phyloP scores from a whole-genome alignment of 2,888 invertebrate genomes.

The Heteropelma amictum region DNA sequence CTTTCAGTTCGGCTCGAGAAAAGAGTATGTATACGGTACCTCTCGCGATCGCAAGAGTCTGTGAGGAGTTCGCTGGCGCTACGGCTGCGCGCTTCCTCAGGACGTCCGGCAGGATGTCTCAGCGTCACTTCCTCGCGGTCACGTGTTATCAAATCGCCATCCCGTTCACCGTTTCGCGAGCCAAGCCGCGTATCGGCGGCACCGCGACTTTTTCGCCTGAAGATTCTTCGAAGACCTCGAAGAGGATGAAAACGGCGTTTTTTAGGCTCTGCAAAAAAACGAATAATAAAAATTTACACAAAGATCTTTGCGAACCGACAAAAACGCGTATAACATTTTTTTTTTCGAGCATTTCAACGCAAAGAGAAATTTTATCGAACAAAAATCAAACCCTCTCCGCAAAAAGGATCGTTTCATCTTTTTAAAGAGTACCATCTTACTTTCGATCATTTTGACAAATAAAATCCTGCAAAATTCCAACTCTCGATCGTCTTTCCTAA shows the following conservation, averaged over 20 bases:
- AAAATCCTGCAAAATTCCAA: too few species aligned
- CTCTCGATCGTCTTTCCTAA: too few species aligned
- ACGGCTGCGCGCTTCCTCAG: conserved; percentile 79
- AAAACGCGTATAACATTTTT: too few species aligned
- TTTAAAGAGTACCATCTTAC: too few species aligned
- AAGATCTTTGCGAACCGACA: background rate
- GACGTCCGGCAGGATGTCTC: conserved; percentile 78
- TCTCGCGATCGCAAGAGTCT: conserved; percentile 76
- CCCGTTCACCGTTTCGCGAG: conserved; percentile 72
- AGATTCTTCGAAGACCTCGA: conserved; percentile 85
- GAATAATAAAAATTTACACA: too few species aligned
- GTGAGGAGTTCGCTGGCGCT: conserved; percentile 85
- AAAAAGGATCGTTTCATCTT: too few species aligned
- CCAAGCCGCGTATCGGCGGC: conserved; percentile 74
- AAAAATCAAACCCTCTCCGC: too few species aligned
- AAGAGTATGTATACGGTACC: too few species aligned
- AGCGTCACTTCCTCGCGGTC: conserved; percentile 77
- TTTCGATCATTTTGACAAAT: too few species aligned
- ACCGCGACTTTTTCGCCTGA: conserved; percentile 81
- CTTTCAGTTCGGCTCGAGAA: too few species aligned
- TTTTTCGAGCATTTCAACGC: too few species aligned
- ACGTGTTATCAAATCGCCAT: conserved; percentile 69
- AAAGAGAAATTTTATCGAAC: too few species aligned
- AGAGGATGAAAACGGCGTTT: conserved; percentile 83
- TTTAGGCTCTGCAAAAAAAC: conserved; percentile 77